These are phyloP conservation scores for Andrena camellia DNA, from an alignment of 2,888 invertebrate genomes.

Conservation along the genomic window DNA sequence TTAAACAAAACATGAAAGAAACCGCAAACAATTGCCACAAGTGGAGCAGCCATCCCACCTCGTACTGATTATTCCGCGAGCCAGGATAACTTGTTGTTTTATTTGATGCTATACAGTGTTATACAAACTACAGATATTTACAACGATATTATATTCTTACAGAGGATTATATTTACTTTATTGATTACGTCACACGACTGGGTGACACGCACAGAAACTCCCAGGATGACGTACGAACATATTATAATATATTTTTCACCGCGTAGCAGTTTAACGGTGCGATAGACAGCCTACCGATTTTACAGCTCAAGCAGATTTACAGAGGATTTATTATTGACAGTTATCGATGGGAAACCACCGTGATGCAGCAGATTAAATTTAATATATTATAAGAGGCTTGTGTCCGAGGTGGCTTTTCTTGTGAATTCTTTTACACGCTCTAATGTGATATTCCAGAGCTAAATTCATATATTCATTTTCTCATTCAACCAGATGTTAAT, in stretches of 20 bases:
- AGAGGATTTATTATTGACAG: slow-evolving; percentile 83
- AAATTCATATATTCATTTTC: slow-evolving; percentile 14
- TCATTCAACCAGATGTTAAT: background rate
- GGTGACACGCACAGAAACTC: slow-evolving; percentile 59
- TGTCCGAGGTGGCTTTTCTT: slow-evolving; percentile 68
- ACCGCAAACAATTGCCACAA: slow-evolving; percentile 77
- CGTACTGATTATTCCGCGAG: slow-evolving; percentile 83
- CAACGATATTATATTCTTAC: slow-evolving; percentile 86
- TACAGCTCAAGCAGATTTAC: slow-evolving; percentile 83
- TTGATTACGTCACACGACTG: slow-evolving; percentile 81
- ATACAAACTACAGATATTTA: slow-evolving; percentile 86
- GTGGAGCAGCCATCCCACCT: slow-evolving; percentile 85
- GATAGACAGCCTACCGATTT: slow-evolving; percentile 82
- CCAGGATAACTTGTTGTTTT: slow-evolving; percentile 83
- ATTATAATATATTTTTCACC: slow-evolving; percentile 81
- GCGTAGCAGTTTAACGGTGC: slow-evolving; percentile 78
- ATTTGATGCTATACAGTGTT: slow-evolving; percentile 86
- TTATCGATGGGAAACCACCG: slow-evolving; percentile 84
- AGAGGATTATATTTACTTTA: slow-evolving; percentile 85
- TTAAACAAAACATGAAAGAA: slow-evolving; percentile 60
- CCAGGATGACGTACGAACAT: slow-evolving; percentile 59
- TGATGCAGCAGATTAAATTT: slow-evolving; percentile 83
- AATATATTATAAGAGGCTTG: slow-evolving; percentile 76
- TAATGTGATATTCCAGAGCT: slow-evolving; percentile 59
- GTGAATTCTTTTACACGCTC: slow-evolving; percentile 38